phyloP scores from a whole-genome alignment of 2,113 vertebrate species.

The Leiothrix lutea region DNA sequence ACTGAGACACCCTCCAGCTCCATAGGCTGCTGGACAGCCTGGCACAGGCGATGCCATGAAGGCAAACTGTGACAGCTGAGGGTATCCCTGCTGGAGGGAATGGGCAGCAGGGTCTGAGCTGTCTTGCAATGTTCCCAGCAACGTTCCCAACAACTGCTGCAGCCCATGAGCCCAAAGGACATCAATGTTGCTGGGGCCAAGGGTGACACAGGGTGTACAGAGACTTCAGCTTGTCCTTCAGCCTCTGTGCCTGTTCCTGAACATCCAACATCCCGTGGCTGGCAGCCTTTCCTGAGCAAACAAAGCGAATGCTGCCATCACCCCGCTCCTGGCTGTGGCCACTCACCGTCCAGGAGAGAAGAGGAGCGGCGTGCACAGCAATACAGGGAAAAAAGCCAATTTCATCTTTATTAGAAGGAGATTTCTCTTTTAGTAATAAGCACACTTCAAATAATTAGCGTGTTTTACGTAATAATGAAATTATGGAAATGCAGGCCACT shows the following conservation, averaged over 20 bases:
- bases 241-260: not conserved
- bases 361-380: slow-evolving; percentile 51
- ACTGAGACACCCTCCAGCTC: not conserved
- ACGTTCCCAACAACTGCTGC: not conserved
- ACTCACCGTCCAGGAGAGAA: slow-evolving; percentile 61
- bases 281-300: not conserved
- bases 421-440: slow-evolving; percentile 87
- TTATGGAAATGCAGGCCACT: slow-evolving; percentile 98
- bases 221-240: not conserved
- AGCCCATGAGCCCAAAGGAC: not conserved
- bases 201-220: not conserved
- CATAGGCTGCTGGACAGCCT: not conserved
- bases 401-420: slow-evolving; percentile 93
- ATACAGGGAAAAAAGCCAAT: slow-evolving; percentile 81
- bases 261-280: not conserved
- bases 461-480: slow-evolving; percentile 99
- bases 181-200: rapidly evolving
- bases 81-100: not conserved
- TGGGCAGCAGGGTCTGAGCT: not conserved
- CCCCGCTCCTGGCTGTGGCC: not conserved
- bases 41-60: rapidly evolving
- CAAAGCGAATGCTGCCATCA: not conserved
- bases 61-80: not conserved
- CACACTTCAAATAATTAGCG: slow-evolving; percentile 89
- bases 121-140: not conserved